Conservation (phyloP, 2,113 vertebrate genomes). For the Nycticebus coucang region DNA sequence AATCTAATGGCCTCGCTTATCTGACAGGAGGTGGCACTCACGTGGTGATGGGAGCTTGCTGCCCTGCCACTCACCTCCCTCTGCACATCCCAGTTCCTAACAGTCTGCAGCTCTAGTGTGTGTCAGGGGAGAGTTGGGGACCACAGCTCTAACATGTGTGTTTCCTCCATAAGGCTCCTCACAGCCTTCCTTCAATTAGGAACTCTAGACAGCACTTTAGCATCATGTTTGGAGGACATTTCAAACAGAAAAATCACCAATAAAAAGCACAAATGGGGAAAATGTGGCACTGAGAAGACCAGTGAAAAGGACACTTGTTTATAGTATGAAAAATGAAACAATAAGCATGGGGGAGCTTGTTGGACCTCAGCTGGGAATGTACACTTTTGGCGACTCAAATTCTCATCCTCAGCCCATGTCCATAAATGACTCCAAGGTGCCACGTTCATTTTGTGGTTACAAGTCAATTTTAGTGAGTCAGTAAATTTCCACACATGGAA, state of each 20-base stretch:
- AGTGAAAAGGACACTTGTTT: neutral
- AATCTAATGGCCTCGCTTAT: no score
- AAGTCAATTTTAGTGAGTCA: neutral
- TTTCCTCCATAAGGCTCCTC: neutral
- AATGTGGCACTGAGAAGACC: neutral
- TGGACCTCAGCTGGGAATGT: neutral
- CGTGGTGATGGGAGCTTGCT: no score
- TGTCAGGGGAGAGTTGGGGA: no score
- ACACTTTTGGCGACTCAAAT: neutral
- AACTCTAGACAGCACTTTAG: neutral
- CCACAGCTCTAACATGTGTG: neutral
- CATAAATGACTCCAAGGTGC: neutral
- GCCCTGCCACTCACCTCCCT: no score
- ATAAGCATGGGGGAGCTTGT: neutral
- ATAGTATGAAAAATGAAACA: neutral
- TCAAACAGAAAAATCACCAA: neutral
- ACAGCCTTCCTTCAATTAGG: neutral
- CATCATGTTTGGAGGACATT: neutral
- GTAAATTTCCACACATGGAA: neutral
- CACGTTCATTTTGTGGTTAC: neutral
- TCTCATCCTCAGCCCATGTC: neutral
- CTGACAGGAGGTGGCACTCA: no score
- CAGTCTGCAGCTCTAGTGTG: no score
- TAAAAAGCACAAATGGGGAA: neutral
- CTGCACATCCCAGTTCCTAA: no score